A percentile compares a stretch with the other conserved stretches of the same genome.
Conservation (phyloP, 2,113 vertebrate species). For the Falcunculus frontatus region DNA sequence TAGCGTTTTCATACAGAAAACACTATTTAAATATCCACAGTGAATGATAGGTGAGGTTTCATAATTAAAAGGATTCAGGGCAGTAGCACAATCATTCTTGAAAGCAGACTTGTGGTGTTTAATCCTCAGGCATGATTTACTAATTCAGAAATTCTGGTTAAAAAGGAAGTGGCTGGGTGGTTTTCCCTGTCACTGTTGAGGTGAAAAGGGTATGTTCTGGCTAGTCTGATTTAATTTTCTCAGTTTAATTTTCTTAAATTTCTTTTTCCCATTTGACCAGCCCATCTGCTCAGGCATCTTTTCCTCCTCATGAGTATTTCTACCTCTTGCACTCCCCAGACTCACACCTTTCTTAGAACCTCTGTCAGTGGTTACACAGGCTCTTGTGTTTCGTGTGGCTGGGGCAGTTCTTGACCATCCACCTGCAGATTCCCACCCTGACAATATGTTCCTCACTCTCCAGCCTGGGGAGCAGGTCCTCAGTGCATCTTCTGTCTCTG, state of each 20-base stretch:
- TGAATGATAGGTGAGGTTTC: neutral
- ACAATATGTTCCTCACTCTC: neutral
- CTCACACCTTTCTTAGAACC: neutral
- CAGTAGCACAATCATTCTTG: neutral
- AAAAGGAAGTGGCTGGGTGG: neutral
- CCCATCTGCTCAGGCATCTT: neutral
- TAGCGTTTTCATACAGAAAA: neutral
- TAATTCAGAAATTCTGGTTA: neutral
- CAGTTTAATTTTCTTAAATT: too few species aligned
- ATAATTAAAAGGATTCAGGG: neutral
- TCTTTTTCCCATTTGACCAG: neutral
- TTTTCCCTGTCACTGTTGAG: neutral
- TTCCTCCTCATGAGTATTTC: neutral
- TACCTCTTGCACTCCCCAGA: neutral
- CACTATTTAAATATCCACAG: neutral
- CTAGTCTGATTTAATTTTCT: neutral
- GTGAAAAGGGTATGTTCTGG: neutral
- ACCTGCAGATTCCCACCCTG: neutral
- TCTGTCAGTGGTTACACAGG: rapidly evolving
- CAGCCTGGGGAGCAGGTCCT: neutral
- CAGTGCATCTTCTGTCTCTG: neutral
- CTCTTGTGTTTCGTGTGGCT: neutral
- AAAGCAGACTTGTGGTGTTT: neutral
- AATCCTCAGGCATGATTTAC: neutral
- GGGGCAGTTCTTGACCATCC: neutral